Base-by-base conservation (phyloP, 2,113 vertebrate genomes). In the Microcebus jonahi region DNA sequence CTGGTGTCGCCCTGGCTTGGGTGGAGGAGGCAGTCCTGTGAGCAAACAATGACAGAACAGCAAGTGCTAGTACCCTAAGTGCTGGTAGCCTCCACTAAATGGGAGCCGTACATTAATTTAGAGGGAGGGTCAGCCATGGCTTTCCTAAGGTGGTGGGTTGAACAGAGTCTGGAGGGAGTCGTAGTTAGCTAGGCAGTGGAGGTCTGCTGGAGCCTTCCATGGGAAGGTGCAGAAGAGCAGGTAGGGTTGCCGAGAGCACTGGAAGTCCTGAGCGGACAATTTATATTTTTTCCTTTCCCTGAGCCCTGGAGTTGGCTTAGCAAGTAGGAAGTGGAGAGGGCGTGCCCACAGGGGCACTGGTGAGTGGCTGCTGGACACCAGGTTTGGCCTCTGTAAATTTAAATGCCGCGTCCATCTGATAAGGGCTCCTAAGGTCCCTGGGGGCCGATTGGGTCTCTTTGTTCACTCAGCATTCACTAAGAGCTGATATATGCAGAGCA, bases 401-500 rank as follows among this genome's bases (percentile, higher is more conserved):
- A 59, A 84, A 91, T 25, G 71, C 48, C 14, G 0, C 34, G 50
- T 77, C 14, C n/a, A 45, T 93, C 70, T 93, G 89, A 87, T 94
- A 57, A 82, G 79, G 67, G 48, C 21, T 86, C 42, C 18, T 77
- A 21, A 88, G 70, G 39, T 96, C 53, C 29, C 34, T n/a, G 57
- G 50, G 53, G 95, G 42, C 71, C 11, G 27, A 10, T 84, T 29
- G 59, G 71, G 21, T 95, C 93, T 85, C 96, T 92, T 95, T 94
- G 87, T 96, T 98, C 91, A 75, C 42, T 96, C 65, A 85, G 0
- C 93, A 63, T 93, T 97, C 96, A 94, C 80, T 77, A 68, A 94
- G 83, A 59, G 75, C 73, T 61, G 42, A 55, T 89, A 48, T 14
- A 25, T 82, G 61, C 80, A 39, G 15, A 93, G 63, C 34, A 25